Conservation (phyloP, 1,140 invertebrate genomes). For the Heliconius congener region DNA sequence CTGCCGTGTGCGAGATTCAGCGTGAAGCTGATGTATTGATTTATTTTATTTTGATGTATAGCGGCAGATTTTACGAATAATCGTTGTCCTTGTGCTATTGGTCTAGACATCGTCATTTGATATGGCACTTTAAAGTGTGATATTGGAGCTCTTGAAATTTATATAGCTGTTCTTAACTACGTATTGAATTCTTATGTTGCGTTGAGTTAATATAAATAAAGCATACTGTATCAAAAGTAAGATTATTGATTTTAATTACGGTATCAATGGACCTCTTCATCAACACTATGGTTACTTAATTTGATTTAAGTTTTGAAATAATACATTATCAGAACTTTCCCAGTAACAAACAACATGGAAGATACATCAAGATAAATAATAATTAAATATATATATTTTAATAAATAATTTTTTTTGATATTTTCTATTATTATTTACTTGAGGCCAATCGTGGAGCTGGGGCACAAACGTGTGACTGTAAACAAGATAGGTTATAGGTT, state of each 20-base stretch:
- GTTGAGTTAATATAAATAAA: background rate
- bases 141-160: constrained; percentile 10
- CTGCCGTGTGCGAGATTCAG: too few species aligned
- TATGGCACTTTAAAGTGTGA: constrained; percentile 23
- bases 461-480: too few species aligned
- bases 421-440: too few species aligned
- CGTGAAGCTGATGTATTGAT: too few species aligned
- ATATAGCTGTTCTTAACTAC: background rate
- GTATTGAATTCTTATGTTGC: background rate
- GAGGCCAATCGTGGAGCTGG: too few species aligned
- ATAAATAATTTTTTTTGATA: background rate
- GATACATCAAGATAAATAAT: too few species aligned
- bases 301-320: too few species aligned
- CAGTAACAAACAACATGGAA: too few species aligned
- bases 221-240: background rate
- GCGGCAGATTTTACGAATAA: constrained; percentile 37
- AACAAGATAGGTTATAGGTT: too few species aligned
- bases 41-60: constrained; percentile 29
- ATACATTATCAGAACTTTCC: too few species aligned
- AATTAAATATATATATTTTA: background rate
- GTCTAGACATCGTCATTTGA: constrained; percentile 33
- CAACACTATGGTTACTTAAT: too few species aligned
- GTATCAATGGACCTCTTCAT: too few species aligned
- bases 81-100: constrained; percentile 32
- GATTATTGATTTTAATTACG: background rate